Conservation (phyloP, 2,888 invertebrate species). For the Cephus pulcher region DNA sequence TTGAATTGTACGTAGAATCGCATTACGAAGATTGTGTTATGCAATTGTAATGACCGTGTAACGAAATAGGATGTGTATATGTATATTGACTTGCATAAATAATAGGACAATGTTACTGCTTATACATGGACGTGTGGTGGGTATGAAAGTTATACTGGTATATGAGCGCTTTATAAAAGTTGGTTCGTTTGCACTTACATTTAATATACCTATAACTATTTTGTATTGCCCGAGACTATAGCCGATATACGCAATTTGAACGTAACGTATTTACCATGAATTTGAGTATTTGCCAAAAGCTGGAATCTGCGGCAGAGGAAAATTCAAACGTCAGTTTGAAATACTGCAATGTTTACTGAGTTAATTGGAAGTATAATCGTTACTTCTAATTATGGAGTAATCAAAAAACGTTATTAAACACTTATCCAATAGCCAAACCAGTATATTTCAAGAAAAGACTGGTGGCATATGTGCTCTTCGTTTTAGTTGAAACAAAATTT, state of each 20-base stretch:
- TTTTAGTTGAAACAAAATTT: not conserved
- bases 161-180: not conserved
- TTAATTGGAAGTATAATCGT: slow-evolving; percentile 17
- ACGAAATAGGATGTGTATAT: not conserved
- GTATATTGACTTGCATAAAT: not conserved
- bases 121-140: not conserved
- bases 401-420: slow-evolving; percentile 11
- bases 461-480: not conserved
- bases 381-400: slow-evolving; percentile 20
- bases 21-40: not conserved
- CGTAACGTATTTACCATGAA: slow-evolving; percentile 13
- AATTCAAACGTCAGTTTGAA: slow-evolving; percentile 20
- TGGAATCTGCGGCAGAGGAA: slow-evolving; percentile 5
- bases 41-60: not conserved
- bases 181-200: not conserved
- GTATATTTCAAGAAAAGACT: not conserved
- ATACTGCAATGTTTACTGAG: slow-evolving; percentile 19
- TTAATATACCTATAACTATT: not conserved
- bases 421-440: slow-evolving; percentile 1
- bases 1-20: not conserved
- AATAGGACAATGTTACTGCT: not conserved
- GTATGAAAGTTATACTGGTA: not conserved
- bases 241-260: slow-evolving; percentile 10
- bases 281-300: slow-evolving; percentile 15
- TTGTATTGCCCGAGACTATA: not conserved